These are phyloP conservation scores for Aphodius granarius DNA, from an alignment of 2,888 invertebrate genomes.

Conservation along the genomic window DNA sequence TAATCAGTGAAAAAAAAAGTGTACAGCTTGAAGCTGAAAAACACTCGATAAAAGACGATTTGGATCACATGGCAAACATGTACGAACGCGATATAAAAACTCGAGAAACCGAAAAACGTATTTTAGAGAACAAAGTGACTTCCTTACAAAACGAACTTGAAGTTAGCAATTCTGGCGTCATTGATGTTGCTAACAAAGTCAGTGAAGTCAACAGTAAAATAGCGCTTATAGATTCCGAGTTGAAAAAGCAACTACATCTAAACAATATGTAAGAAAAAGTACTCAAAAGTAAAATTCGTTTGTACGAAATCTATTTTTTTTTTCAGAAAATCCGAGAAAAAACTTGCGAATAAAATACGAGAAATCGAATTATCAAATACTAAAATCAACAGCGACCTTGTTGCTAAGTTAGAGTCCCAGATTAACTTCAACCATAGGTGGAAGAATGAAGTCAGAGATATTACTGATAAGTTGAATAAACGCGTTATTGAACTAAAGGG, in stretches of 20 bases:
- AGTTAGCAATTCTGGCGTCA: slow-evolving; percentile 43
- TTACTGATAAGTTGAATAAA: slow-evolving; percentile 64
- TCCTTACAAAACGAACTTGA: slow-evolving; percentile 51
- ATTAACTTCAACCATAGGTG: slow-evolving; percentile 64
- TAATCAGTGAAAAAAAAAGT: slow-evolving; percentile 61
- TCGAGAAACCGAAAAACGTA: slow-evolving; percentile 61
- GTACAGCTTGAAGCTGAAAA: slow-evolving; percentile 61
- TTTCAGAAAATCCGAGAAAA: slow-evolving; percentile 28
- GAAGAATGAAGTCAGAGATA: slow-evolving; percentile 64
- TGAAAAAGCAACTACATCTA: slow-evolving; percentile 34
- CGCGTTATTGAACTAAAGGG: slow-evolving; percentile 59
- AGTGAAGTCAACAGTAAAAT: slow-evolving; percentile 43
- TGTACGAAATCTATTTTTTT: slow-evolving; percentile 23
- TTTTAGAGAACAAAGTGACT: slow-evolving; percentile 50
- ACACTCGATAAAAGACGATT: slow-evolving; percentile 61
- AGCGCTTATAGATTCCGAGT: slow-evolving; percentile 42
- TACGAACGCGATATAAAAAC: slow-evolving; percentile 61
- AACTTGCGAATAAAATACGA: slow-evolving; percentile 33
- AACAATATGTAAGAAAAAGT: slow-evolving; percentile 33
- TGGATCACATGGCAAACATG: slow-evolving; percentile 59
- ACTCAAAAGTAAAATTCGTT: slow-evolving; percentile 23
- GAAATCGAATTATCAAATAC: slow-evolving; percentile 35
- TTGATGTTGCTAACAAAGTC: slow-evolving; percentile 42
- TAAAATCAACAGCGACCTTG: slow-evolving; percentile 56
- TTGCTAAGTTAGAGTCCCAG: slow-evolving; percentile 62